These are phyloP conservation scores for Mugil cephalus DNA, from an alignment of 2,113 vertebrate species.

Conservation along the genomic window DNA sequence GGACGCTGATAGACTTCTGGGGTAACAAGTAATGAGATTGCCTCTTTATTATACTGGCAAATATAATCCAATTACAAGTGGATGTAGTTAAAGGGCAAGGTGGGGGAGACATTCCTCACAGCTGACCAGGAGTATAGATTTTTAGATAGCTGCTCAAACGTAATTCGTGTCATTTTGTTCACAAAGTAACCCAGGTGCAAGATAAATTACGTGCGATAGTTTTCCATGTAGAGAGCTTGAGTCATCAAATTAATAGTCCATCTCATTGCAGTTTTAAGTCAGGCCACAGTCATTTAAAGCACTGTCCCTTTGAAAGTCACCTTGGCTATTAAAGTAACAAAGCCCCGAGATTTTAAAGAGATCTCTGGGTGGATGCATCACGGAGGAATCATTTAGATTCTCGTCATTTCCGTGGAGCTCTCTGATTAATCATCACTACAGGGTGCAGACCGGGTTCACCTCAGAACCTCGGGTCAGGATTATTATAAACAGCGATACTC, in stretches of 20 bases:
- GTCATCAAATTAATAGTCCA: slow-evolving; percentile 41
- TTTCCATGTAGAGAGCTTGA: slow-evolving; percentile 2
- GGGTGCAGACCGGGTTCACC: slow-evolving; percentile 28
- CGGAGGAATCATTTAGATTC: slow-evolving; percentile 29
- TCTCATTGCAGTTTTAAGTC: slow-evolving; percentile 41
- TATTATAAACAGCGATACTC: slow-evolving; percentile 11
- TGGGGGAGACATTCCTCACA: neutral
- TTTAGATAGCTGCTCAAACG: neutral
- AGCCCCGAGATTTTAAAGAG: slow-evolving; percentile 33
- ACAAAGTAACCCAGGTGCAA: slow-evolving; percentile 2
- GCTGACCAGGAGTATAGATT: neutral
- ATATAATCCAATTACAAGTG: neutral
- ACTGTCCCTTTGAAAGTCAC: slow-evolving; percentile 71
- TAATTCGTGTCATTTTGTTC: neutral
- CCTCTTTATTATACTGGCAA: neutral
- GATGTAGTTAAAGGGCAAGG: neutral
- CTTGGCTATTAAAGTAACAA: slow-evolving; percentile 58
- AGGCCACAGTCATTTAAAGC: slow-evolving; percentile 23
- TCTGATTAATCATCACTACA: slow-evolving; percentile 39
- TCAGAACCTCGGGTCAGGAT: slow-evolving; percentile 41
- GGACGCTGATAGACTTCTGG: neutral
- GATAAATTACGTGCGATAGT: slow-evolving; percentile 6
- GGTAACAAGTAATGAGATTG: slow-evolving; percentile 3
- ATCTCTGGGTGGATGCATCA: slow-evolving; percentile 26
- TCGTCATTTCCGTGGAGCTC: slow-evolving; percentile 43